These are phyloP conservation scores for Noctuana brunneofusca DNA, from an alignment of 2,888 invertebrate species.

Conservation along the genomic window DNA sequence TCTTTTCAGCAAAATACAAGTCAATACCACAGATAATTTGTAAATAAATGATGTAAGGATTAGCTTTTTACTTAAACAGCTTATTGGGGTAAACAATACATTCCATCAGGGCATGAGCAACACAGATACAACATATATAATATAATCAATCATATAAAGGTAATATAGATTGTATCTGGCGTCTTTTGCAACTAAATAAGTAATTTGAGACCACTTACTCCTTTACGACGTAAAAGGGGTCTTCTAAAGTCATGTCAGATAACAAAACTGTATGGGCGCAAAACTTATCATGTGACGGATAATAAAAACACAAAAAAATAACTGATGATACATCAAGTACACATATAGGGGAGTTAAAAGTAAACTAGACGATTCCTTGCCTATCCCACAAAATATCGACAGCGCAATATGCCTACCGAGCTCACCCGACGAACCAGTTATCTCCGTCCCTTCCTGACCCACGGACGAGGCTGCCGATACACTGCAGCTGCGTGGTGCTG, in stretches of 20 bases:
- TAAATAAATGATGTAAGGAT: neutral
- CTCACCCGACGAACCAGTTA: conserved; percentile 63
- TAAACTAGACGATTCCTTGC: conserved; percentile 58
- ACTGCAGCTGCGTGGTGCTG: conserved; percentile 51
- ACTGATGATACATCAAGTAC: conserved; percentile 40
- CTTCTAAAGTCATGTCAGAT: conserved; percentile 97
- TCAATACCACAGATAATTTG: neutral
- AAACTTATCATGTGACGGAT: conserved; percentile 63
- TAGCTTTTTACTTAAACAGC: neutral
- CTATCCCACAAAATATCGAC: conserved; percentile 80
- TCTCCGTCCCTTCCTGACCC: conserved; percentile 71
- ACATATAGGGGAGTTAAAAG: conserved; percentile 45
- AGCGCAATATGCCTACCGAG: conserved; percentile 62
- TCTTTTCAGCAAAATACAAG: no score
- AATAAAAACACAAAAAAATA: conserved; percentile 41
- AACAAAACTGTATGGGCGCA: conserved; percentile 56
- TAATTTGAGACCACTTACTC: conserved; percentile 88
- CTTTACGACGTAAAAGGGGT: conserved; percentile 99
- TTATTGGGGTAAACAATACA: conserved; percentile 8
- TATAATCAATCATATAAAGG: conserved; percentile 22
- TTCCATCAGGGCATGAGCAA: neutral
- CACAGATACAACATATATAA: neutral
- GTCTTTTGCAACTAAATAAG: conserved; percentile 29
- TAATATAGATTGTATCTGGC: conserved; percentile 19
- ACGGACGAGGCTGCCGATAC: conserved; percentile 43